phyloP scores from a whole-genome alignment of 2,888 invertebrate species.

The Odontocerum albicorne region DNA sequence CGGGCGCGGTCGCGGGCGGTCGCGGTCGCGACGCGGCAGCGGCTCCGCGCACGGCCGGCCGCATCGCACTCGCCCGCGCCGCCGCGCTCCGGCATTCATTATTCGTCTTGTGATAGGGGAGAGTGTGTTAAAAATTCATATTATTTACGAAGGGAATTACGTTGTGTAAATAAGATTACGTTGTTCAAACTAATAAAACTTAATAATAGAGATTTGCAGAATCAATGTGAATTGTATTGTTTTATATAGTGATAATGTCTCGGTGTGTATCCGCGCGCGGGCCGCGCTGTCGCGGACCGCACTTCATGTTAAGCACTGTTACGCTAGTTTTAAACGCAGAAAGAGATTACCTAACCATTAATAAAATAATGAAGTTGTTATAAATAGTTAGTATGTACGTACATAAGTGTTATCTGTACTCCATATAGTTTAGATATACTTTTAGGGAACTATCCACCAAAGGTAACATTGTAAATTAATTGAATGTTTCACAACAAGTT shows the following conservation, averaged over 20 bases:
- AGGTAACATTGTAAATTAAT: conserved; percentile 37
- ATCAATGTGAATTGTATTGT: conserved; percentile 38
- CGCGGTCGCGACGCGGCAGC: not conserved
- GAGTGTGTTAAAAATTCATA: conserved; percentile 39
- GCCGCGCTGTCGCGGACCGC: conserved; percentile 31
- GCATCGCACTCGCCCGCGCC: not conserved
- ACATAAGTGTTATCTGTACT: conserved; percentile 52
- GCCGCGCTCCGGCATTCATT: conserved; percentile 17
- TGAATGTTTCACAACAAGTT: conserved; percentile 29
- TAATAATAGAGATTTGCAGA: conserved; percentile 36
- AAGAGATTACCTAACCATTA: conserved; percentile 38
- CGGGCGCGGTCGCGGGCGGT: not conserved
- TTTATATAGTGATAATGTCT: conserved; percentile 38
- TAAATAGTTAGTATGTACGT: conserved; percentile 44
- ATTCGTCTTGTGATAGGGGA: conserved; percentile 44
- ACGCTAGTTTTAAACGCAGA: conserved; percentile 44
- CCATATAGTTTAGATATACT: conserved; percentile 60
- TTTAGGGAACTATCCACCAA: conserved; percentile 41
- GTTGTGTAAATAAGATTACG: conserved; percentile 44
- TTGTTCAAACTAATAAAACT: conserved; percentile 38
- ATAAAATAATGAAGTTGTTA: conserved; percentile 46
- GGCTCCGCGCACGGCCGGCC: not conserved
- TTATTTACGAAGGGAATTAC: conserved; percentile 33
- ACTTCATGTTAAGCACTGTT: conserved; percentile 44
- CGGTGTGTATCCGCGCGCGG: conserved; percentile 32